Conservation (phyloP, 92 coral and sea anemone species). For the Porites cylindrica region DNA sequence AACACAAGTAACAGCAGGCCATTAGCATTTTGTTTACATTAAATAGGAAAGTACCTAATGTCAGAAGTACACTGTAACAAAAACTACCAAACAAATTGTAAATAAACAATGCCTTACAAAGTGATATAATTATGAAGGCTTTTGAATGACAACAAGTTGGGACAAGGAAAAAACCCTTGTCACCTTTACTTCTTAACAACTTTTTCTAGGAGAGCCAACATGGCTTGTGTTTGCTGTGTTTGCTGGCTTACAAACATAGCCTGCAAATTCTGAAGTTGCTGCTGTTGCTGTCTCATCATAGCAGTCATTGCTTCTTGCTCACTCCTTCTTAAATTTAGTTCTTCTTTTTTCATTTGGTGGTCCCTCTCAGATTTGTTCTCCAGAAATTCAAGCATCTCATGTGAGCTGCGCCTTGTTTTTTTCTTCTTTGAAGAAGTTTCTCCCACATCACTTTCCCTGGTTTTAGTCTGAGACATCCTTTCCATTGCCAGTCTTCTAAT, state of each 20-base stretch:
- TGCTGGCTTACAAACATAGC: slow-evolving; percentile 60
- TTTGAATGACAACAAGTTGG: slow-evolving; percentile 18
- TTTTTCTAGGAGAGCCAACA: slow-evolving; percentile 43
- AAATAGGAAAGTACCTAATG: slow-evolving; percentile 11
- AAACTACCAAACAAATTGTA: not conserved
- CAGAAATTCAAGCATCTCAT: slow-evolving; percentile 29
- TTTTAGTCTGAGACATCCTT: slow-evolving; percentile 38
- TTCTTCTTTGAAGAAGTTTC: slow-evolving; percentile 22
- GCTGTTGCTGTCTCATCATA: slow-evolving; percentile 57
- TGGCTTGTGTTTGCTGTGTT: slow-evolving; percentile 42
- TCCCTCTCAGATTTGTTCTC: slow-evolving; percentile 33
- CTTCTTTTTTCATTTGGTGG: slow-evolving; percentile 49
- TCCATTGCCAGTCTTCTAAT: slow-evolving; percentile 63
- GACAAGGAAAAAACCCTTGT: slow-evolving; percentile 12
- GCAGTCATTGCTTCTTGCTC: slow-evolving; percentile 52
- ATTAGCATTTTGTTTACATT: slow-evolving; percentile 1
- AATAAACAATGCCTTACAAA: slow-evolving; percentile 27
- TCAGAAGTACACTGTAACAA: slow-evolving; percentile 30
- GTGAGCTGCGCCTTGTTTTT: slow-evolving; percentile 40
- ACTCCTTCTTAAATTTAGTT: slow-evolving; percentile 31
- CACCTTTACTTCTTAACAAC: slow-evolving; percentile 49
- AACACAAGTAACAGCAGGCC: slow-evolving; percentile 23
- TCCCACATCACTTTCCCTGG: slow-evolving; percentile 10
- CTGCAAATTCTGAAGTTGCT: slow-evolving; percentile 55
- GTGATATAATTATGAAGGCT: slow-evolving; percentile 28